Base-by-base conservation (phyloP, 2,797 vertebrate genomes). In the Lutjanus campechanus region DNA sequence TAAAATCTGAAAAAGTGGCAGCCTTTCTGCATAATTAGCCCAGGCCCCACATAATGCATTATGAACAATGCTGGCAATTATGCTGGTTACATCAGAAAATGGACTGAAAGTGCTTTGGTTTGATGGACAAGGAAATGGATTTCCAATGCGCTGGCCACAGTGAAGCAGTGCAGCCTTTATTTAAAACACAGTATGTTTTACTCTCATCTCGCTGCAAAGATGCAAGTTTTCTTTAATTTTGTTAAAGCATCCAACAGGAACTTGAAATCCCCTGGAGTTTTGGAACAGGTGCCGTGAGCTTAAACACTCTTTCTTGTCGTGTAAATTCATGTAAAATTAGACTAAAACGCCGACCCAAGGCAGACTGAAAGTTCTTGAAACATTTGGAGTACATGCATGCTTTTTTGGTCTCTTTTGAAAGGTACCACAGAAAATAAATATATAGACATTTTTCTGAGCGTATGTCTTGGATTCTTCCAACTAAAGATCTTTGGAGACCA, bases 41-140 rank as follows among this genome's bases (percentile, higher is more conserved):
- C 16, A 12, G 22, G 36, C 54, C 15, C 9, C 79, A 47, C 73
- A 71, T 69, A 79, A 90, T 60, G 46, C 77, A 70, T 83, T 3
- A 25, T 62, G 69, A 73, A 73, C 59, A 69, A 77, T 51, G 69
- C 64, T 19, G 6, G 69, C 75, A 83, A 85, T 83, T 86, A 74
- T 68, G 49, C 15, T 54, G 9, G 43, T 69, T 74, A 62, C 16
- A 22, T 5, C 12, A 82, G 76, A 58, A 83, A 70, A 69, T 44
- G 53, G 73, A 59, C 46, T 69, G 56, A 77, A 76, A 67, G 58
- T 22, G 20, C 67, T 81, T 50, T 5, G 17, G 51, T 60, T 66
- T 80, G 70, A 84, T 49, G 69, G 73, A 80, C 70, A 69, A 67
- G 71, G 5, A 54, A 77, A 63, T 44, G 41, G 60, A 70, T 82